Evolutionary conservation across 2,888 invertebrate genomes (phyloP).

Genomic region (Cylloceria caligata): DNA sequence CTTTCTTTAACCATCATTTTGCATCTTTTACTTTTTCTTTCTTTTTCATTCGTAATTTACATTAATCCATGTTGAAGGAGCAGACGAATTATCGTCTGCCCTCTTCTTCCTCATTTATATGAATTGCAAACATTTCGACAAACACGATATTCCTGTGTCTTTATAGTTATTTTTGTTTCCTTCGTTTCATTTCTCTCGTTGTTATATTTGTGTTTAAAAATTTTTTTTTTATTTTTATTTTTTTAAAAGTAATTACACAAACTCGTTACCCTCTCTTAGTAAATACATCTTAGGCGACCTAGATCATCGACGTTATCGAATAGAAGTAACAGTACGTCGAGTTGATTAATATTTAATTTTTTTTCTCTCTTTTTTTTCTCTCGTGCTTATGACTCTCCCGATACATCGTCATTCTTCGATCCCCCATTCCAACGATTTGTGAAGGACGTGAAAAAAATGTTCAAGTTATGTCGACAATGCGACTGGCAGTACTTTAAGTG

Average conservation of each 20-base stretch:
- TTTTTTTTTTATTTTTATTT: slow-evolving; percentile 29
- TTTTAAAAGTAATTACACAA: slow-evolving; percentile 60
- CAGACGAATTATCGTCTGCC: slow-evolving; percentile 9
- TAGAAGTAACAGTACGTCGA: slow-evolving; percentile 54
- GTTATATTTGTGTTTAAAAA: slow-evolving; percentile 26
- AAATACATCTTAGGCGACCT: slow-evolving; percentile 64
- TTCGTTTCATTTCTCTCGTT: slow-evolving; percentile 32
- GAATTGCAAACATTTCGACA: slow-evolving; percentile 48
- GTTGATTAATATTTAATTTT: slow-evolving; percentile 36
- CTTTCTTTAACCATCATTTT: slow-evolving; percentile 38
- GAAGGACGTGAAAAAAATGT: slow-evolving; percentile 74
- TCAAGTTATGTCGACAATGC: slow-evolving; percentile 76
- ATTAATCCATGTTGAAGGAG: slow-evolving; percentile 33
- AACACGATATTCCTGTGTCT: slow-evolving; percentile 35
- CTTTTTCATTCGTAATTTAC: slow-evolving; percentile 45
- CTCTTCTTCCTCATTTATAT: slow-evolving; percentile 7
- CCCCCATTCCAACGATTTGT: slow-evolving; percentile 65
- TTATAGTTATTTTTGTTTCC: slow-evolving; percentile 32
- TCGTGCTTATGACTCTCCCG: slow-evolving; percentile 27
- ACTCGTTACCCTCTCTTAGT: slow-evolving; percentile 56
- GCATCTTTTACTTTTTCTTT: slow-evolving; percentile 15
- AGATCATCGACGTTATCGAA: slow-evolving; percentile 61
- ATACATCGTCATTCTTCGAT: slow-evolving; percentile 31
- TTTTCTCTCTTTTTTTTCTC: slow-evolving; percentile 22
- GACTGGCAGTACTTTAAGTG: slow-evolving; percentile 81